Evolutionary conservation across 2,888 invertebrate genomes (phyloP).

Genomic region (Drosophila stalkeri): DNA sequence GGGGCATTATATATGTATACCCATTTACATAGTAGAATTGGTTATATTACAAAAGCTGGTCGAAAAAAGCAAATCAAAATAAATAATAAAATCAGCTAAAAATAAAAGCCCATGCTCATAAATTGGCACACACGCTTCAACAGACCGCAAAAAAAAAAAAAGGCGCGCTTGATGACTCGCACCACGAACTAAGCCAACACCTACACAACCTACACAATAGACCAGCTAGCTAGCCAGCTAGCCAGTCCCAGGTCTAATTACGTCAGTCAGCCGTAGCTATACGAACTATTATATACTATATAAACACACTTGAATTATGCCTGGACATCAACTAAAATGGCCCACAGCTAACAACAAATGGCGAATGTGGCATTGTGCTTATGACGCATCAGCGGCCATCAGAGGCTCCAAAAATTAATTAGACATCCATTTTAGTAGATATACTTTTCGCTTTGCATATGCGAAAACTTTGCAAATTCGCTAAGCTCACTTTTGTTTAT

Average conservation of each 20-base stretch:
- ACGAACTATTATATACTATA: slow-evolving; percentile 31
- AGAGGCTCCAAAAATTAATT: slow-evolving; percentile 63
- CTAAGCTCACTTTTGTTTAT: slow-evolving; percentile 13
- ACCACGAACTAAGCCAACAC: slow-evolving; percentile 43
- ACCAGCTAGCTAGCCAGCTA: slow-evolving; percentile 24
- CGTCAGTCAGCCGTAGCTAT: slow-evolving; percentile 62
- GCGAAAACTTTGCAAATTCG: slow-evolving; percentile 54
- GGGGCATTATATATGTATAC: slow-evolving; percentile 14
- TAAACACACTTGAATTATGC: slow-evolving; percentile 27
- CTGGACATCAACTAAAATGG: slow-evolving; percentile 52
- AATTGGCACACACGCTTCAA: slow-evolving; percentile 78
- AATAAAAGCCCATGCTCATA: slow-evolving; percentile 67
- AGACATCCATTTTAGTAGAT: slow-evolving; percentile 42
- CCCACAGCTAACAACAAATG: slow-evolving; percentile 34
- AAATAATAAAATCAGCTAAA: slow-evolving; percentile 55
- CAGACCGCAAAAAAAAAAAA: slow-evolving; percentile 71
- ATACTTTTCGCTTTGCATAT: slow-evolving; percentile 61
- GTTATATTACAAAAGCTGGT: slow-evolving; percentile 51
- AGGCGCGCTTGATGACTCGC: slow-evolving; percentile 60
- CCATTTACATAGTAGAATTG: slow-evolving; percentile 50
- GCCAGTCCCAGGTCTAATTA: slow-evolving; percentile 65
- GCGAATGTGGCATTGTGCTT: slow-evolving; percentile 66
- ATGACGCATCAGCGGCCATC: slow-evolving; percentile 56
- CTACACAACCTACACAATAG: slow-evolving; percentile 32
- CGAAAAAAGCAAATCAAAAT: slow-evolving; percentile 18